Evolutionary conservation across 2,113 vertebrate genomes (phyloP).

Genomic region (Elaphurus davidianus): DNA sequence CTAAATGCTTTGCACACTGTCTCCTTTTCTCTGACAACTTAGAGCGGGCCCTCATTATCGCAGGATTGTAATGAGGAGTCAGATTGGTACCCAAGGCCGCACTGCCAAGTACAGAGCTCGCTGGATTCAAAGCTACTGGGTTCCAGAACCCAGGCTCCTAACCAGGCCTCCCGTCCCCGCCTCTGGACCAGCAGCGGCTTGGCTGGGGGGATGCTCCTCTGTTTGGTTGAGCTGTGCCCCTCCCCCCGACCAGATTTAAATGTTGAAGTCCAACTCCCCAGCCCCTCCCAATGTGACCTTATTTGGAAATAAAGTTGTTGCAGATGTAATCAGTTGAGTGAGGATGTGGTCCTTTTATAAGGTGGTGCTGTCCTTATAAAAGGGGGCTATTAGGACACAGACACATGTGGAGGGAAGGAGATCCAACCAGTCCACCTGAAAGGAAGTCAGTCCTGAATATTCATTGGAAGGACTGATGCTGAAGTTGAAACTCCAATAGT

Average conservation of each 20-base stretch:
- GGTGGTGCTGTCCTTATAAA: background rate
- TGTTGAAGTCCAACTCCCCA: background rate
- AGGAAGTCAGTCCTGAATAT: background rate
- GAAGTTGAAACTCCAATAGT: background rate
- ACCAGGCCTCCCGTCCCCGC: background rate
- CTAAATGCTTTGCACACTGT: background rate
- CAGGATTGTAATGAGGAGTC: background rate
- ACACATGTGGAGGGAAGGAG: fast-evolving
- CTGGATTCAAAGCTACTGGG: background rate
- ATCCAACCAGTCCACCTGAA: background rate
- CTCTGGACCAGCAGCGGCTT: background rate
- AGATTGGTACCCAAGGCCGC: background rate
- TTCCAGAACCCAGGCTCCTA: background rate
- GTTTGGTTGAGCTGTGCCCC: background rate
- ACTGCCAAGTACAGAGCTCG: background rate
- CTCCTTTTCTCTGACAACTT: background rate
- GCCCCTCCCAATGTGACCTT: background rate
- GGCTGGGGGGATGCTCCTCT: background rate
- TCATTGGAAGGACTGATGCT: background rate
- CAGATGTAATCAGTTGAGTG: too few relatives aligned
- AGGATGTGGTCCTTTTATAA: background rate
- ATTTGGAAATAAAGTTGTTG: background rate
- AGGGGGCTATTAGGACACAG: background rate
- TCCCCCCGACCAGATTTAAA: background rate
- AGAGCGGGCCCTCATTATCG: background rate